Evolutionary conservation across 1,140 invertebrate genomes (phyloP), one percentile per base, ranked within the genome.

Genomic region (Heliconius melpomene): DNA sequence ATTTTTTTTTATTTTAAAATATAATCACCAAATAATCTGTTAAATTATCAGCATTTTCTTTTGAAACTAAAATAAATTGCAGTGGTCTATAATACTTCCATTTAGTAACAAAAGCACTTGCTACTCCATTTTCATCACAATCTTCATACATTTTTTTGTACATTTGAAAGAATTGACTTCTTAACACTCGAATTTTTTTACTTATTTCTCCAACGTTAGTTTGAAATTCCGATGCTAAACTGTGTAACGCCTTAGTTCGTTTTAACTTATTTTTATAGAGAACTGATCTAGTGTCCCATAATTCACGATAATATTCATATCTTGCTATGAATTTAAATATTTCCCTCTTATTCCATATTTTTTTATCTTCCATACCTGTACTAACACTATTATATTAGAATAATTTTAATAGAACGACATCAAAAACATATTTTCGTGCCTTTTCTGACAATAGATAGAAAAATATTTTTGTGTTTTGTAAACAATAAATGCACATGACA

Each of bases 81-180:
- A 77, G 70, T 23, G 60, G 40, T 20, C 20, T 23, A 20, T 77
- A 77, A 23, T 70, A 77, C 7, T 38, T 38, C 75, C 75, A 77
- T 40, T 71, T 77, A 13, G 75, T 77, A n/a, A 77, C 75, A 70
- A 70, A 77, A 18, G 75, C 75, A 71, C 36, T 77, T 29, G 75
- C 57, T 8, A 66, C 26, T 16, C 60, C 75, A 71, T 77, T 40
- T 9, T 77, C 60, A 60, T 23, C 52, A 36, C 16, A 52, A 70
- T 77, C 75, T 23, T 77, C 38, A 77, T 77, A 77, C 75, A 79
- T 74, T 74, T 79, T 79, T 26, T 74, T 79, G 16, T 79, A 74
- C 72, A 74, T 72, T 23, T 74, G 60, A 66, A 66, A 74, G 18
- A 73, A 79, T 72, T 79, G 77, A 66, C 72, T 74, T 66, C 77